These are phyloP conservation scores for Therioaphis trifolii DNA, from an alignment of 2,888 invertebrate genomes.

Conservation along the genomic window DNA sequence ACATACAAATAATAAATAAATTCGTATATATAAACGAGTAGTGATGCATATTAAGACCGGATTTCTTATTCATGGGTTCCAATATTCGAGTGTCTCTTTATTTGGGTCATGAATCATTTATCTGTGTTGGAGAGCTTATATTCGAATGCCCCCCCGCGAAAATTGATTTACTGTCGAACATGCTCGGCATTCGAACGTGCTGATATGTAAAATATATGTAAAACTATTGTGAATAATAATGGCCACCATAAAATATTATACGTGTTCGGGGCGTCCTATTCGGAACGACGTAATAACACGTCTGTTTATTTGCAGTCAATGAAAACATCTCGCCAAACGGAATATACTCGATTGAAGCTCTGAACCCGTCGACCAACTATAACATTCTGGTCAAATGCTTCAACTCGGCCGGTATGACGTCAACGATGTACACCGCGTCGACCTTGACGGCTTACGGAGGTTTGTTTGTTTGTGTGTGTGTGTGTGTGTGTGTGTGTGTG, in stretches of 20 bases:
- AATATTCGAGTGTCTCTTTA: background rate
- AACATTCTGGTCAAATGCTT: constrained; percentile 67
- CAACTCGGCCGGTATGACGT: constrained; percentile 68
- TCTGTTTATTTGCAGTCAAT: constrained; percentile 32
- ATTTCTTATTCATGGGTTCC: background rate
- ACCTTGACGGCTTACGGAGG: constrained; percentile 61
- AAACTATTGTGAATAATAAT: background rate
- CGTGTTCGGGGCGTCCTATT: too few species aligned
- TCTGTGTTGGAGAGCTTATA: background rate
- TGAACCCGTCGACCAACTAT: constrained; percentile 66
- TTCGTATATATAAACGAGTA: background rate
- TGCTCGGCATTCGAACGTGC: background rate
- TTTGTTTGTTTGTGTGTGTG: too few species aligned
- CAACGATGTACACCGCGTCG: constrained; percentile 67
- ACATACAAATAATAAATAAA: too few species aligned
- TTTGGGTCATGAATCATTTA: background rate
- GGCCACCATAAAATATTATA: too few species aligned
- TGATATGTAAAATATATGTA: background rate
- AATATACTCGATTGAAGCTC: constrained; percentile 42
- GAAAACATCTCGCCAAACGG: constrained; percentile 44
- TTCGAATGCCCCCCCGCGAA: background rate
- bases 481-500: too few species aligned
- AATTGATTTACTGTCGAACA: background rate
- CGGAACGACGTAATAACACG: too few species aligned
- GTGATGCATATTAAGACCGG: background rate